These are phyloP conservation scores for Thymelicus acteon DNA, from an alignment of 2,888 invertebrate species.

Conservation along the genomic window DNA sequence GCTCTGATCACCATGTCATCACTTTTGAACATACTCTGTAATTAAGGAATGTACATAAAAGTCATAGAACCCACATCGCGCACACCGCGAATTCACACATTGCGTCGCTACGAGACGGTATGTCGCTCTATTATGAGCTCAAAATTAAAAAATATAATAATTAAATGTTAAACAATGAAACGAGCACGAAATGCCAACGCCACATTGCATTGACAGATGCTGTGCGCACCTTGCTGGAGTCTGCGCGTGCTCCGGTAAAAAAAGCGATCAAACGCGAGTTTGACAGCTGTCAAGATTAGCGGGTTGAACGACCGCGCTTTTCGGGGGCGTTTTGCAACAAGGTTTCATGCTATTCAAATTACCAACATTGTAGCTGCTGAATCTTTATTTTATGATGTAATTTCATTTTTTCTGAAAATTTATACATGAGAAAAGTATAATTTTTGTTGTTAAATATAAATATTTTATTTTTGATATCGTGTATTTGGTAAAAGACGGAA, in stretches of 20 bases:
- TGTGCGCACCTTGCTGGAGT: conserved; percentile 35
- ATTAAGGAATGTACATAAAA: not conserved
- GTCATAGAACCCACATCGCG: not conserved
- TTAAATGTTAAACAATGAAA: conserved; percentile 26
- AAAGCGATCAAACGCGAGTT: conserved; percentile 31
- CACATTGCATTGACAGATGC: conserved; percentile 37
- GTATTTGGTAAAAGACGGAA: no score
- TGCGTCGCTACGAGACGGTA: conserved; percentile 5
- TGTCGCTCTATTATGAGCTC: conserved; percentile 6
- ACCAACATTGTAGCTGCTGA: not conserved
- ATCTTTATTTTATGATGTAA: no score
- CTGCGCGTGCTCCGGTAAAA: conserved; percentile 31
- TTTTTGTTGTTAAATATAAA: no score
- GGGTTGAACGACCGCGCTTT: conserved; percentile 32
- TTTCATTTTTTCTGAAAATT: no score
- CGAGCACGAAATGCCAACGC: conserved; percentile 12
- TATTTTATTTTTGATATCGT: no score
- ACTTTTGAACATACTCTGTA: no score
- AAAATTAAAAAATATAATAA: conserved; percentile 23
- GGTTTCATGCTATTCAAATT: not conserved
- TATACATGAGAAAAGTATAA: no score
- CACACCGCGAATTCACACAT: not conserved
- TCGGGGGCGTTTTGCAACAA: conserved; percentile 7
- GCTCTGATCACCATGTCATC: no score
- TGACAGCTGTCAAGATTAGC: conserved; percentile 38